Evolutionary conservation across 2,888 invertebrate species (phyloP).

Genomic region (Drosophila bunnanda): DNA sequence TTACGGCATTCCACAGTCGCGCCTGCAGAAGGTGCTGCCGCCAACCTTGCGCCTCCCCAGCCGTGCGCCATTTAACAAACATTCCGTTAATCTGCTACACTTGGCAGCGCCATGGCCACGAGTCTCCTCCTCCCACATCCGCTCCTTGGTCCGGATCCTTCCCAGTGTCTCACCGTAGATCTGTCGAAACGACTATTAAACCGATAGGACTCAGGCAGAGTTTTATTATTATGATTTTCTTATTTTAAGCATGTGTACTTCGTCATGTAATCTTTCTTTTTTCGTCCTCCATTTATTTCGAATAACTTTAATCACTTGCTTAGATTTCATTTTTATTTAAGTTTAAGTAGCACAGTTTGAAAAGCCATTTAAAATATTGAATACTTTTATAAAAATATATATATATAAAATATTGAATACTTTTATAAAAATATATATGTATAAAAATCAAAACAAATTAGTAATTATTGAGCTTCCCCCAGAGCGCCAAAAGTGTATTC

Average conservation of each 20-base stretch:
- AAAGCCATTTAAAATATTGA: background rate
- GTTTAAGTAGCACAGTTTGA: background rate
- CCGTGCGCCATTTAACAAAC: constrained; percentile 75
- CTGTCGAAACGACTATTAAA: constrained; percentile 12
- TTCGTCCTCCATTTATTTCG: no score
- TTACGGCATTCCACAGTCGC: constrained; percentile 34
- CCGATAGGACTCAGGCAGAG: background rate
- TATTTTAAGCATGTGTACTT: no score
- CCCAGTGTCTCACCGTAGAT: background rate
- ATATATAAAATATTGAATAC: background rate
- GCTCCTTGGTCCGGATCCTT: constrained; percentile 20
- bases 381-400: no score
- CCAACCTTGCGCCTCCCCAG: constrained; percentile 12
- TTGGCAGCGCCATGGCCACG: constrained; percentile 70
- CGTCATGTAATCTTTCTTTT: no score
- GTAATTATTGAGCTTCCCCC: background rate
- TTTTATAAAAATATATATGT: background rate
- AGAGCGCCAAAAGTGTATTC: background rate
- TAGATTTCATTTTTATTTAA: no score
- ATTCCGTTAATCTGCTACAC: constrained; percentile 78
- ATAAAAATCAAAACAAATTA: background rate
- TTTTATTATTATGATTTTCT: no score
- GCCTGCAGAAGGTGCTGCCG: constrained; percentile 20
- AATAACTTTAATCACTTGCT: no score
- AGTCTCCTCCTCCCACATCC: constrained; percentile 38